These are phyloP conservation scores for Mormyrus iriodes DNA, from an alignment of 2,113 vertebrate species.

Conservation along the genomic window DNA sequence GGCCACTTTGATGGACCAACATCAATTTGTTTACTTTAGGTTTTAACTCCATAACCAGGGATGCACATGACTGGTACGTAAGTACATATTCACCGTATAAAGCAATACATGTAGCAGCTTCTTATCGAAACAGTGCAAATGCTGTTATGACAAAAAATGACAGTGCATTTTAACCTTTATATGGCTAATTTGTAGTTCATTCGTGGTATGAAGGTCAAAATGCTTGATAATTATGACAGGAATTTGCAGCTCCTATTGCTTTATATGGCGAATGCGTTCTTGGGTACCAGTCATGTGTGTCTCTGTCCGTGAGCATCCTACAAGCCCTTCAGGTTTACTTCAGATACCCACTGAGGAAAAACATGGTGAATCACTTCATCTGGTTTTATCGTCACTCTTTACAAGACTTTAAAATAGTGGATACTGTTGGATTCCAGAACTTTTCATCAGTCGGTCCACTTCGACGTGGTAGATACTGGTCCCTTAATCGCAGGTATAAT, in stretches of 20 bases:
- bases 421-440: background rate
- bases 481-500: background rate
- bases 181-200: background rate
- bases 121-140: background rate
- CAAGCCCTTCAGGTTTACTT: background rate
- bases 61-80: too few relatives aligned
- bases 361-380: background rate
- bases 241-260: background rate
- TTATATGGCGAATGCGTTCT: background rate
- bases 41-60: background rate
- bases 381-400: background rate
- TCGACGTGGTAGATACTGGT: too few relatives aligned
- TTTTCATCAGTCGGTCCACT: background rate
- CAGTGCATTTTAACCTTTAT: background rate
- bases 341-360: background rate
- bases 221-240: background rate
- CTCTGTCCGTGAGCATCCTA: background rate
- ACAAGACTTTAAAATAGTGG: background rate
- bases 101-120: background rate
- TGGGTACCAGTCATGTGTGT: background rate
- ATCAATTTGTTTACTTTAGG: background rate
- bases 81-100: too few relatives aligned
- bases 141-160: background rate
- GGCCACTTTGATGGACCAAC: background rate
- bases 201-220: background rate